These are phyloP conservation scores for Epicauta chinensis DNA, from an alignment of 1,140 invertebrate species.

Conservation along the genomic window DNA sequence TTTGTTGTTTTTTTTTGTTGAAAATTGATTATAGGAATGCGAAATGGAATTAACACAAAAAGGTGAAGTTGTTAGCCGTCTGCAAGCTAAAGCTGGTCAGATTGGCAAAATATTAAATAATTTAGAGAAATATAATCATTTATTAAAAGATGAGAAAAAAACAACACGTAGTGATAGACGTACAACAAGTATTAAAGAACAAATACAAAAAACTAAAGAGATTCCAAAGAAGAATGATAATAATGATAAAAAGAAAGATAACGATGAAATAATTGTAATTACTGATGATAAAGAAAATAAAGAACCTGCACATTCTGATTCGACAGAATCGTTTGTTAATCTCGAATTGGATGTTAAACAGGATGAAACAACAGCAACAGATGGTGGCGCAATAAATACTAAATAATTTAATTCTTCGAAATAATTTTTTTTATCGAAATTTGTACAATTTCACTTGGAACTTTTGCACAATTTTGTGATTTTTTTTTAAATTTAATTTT, in stretches of 20 bases:
- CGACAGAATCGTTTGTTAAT: slow-evolving; percentile 32
- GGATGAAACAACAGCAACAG: slow-evolving; percentile 7
- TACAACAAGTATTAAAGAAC: not conserved
- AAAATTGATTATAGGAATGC: slow-evolving; percentile 65
- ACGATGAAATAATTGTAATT: slow-evolving; percentile 3
- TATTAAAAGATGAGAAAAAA: slow-evolving; percentile 52
- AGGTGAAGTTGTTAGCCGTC: slow-evolving; percentile 82
- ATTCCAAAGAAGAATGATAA: not conserved
- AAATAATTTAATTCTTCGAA: not conserved
- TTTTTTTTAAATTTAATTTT: not conserved
- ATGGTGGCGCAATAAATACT: not conserved
- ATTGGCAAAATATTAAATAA: slow-evolving; percentile 85
- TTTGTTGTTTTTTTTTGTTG: slow-evolving; percentile 4
- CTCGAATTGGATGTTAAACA: slow-evolving; percentile 28
- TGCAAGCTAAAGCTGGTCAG: slow-evolving; percentile 83
- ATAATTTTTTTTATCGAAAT: too few relatives aligned
- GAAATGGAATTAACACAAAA: slow-evolving; percentile 87
- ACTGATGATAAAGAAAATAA: slow-evolving; percentile 15
- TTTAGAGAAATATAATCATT: slow-evolving; percentile 76
- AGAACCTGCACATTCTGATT: slow-evolving; percentile 25
- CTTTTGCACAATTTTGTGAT: not conserved
- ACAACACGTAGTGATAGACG: not conserved
- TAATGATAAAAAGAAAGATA: not conserved
- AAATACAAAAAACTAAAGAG: not conserved
- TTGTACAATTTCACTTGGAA: not conserved